Conservation (phyloP, 2,888 invertebrate genomes). For the Drosophila lacicola region DNA sequence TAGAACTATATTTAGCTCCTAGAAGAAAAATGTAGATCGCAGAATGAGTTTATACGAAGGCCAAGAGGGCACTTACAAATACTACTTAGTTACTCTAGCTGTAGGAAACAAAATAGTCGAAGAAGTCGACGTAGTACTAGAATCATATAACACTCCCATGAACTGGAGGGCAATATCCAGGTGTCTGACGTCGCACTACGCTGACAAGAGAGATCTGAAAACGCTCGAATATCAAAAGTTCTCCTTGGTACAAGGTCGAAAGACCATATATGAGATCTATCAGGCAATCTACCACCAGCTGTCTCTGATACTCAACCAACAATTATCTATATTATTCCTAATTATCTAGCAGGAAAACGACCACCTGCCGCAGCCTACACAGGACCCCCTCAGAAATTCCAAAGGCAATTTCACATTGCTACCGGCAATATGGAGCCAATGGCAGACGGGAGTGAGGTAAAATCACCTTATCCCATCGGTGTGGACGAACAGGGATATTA, state of each 20-base stretch:
- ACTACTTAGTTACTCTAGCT: background rate
- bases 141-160: too few relatives aligned
- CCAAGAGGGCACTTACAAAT: background rate
- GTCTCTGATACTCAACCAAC: background rate
- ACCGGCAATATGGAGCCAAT: background rate
- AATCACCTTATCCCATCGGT: too few relatives aligned
- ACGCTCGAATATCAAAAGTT: background rate
- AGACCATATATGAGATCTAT: background rate
- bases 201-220: too few relatives aligned
- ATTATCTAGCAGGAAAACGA: background rate
- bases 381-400: background rate
- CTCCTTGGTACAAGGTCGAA: background rate
- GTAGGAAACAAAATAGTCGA: background rate
- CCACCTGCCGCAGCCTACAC: background rate
- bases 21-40: background rate
- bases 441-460: background rate
- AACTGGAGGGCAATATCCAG: too few relatives aligned
- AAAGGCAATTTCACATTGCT: background rate
- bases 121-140: too few relatives aligned
- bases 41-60: background rate
- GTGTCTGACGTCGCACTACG: too few relatives aligned
- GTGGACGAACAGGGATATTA: background rate
- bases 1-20: too few relatives aligned
- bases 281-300: background rate
- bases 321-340: too few relatives aligned